A percentile compares a stretch with the other conserved stretches of the same genome.
phyloP scores from a whole-genome alignment of 2,113 vertebrate species.

The Sterrhoptilus dennistouni region DNA sequence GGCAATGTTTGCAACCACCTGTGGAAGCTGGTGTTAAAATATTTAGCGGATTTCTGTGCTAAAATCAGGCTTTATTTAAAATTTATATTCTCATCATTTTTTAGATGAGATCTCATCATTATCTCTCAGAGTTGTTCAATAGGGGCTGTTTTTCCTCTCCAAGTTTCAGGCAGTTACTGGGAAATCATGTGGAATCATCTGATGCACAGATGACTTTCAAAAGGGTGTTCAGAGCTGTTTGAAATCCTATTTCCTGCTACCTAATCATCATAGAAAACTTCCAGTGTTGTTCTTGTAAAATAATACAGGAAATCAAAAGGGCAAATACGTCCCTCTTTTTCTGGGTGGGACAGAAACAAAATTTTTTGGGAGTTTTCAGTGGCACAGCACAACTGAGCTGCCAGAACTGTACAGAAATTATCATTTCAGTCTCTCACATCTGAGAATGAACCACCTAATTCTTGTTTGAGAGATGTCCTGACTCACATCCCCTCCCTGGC shows the following conservation, averaged over 20 bases:
- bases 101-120: background rate
- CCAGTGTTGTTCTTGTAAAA: background rate
- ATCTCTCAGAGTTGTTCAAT: background rate
- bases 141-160: background rate
- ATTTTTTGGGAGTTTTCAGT: background rate
- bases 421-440: background rate
- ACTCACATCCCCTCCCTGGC: accelerated
- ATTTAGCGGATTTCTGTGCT: background rate
- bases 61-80: background rate
- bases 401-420: background rate
- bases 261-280: background rate
- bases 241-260: background rate
- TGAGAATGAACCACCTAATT: background rate
- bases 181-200: conserved; percentile 8
- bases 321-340: background rate
- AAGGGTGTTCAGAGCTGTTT: background rate
- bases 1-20: background rate
- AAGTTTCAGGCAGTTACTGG: background rate
- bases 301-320: background rate
- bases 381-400: background rate
- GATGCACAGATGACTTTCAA: background rate
- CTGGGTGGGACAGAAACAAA: background rate
- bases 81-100: background rate
- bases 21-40: background rate
- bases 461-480: background rate